These are phyloP conservation scores for Diarsia mendica DNA, from an alignment of 2,888 invertebrate genomes.

Conservation along the genomic window DNA sequence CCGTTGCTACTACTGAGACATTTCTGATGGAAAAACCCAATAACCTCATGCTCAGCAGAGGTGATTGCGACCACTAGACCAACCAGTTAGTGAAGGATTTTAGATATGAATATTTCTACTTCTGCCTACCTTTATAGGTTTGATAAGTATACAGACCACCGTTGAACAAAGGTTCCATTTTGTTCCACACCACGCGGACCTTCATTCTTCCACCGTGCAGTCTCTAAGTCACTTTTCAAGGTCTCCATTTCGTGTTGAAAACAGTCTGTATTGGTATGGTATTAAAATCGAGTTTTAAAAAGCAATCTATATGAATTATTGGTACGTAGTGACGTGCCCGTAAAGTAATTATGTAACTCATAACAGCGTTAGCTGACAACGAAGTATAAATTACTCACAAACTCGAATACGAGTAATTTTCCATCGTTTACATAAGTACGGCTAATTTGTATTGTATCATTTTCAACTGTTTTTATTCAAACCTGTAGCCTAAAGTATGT, in stretches of 20 bases:
- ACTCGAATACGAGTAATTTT: background rate
- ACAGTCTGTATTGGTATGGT: too few relatives aligned
- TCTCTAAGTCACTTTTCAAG: background rate
- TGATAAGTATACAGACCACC: background rate
- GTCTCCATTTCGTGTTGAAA: background rate
- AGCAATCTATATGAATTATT: background rate
- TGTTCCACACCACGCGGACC: accelerated
- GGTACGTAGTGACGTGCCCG: background rate
- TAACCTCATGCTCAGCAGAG: too few relatives aligned
- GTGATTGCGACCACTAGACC: too few relatives aligned
- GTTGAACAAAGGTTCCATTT: background rate
- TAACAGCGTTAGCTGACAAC: background rate
- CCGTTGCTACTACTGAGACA: too few relatives aligned
- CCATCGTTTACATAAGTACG: background rate
- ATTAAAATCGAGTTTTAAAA: background rate
- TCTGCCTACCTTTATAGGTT: background rate
- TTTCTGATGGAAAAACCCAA: too few relatives aligned
- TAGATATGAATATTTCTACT: background rate
- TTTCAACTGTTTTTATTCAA: background rate
- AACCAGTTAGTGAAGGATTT: too few relatives aligned
- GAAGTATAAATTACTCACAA: background rate
- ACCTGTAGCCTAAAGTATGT: background rate
- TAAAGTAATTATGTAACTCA: background rate
- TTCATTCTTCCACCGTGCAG: background rate
- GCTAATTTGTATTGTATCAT: background rate